Percentiles rank a stretch among this genome's conserved stretches.
Evolutionary conservation across 2,113 vertebrate species (phyloP).

Genomic region (Tachysurus fulvidraco): DNA sequence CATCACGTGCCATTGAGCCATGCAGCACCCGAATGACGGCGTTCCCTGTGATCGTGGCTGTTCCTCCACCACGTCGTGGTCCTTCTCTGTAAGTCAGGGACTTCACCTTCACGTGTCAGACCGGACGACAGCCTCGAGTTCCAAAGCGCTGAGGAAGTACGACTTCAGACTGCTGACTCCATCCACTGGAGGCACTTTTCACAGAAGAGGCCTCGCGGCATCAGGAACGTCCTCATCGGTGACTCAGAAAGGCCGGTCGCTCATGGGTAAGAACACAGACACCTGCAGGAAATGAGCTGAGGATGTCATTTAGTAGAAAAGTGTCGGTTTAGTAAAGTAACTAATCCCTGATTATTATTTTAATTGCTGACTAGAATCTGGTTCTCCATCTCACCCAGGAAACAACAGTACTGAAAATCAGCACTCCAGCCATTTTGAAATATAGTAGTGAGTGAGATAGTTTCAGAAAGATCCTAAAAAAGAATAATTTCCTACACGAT

Average conservation of each 20-base stretch:
- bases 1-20: not conserved
- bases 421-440: no score
- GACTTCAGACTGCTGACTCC: slow-evolving; percentile 32
- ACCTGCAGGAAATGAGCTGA: not conserved
- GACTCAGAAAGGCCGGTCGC: not conserved
- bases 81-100: slow-evolving; percentile 5
- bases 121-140: slow-evolving; percentile 9
- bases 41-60: not conserved
- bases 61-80: slow-evolving; percentile 21
- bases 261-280: slow-evolving; percentile 35
- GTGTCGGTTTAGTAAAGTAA: not conserved
- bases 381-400: not conserved
- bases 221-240: slow-evolving; percentile 7
- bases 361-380: not conserved
- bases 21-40: not conserved
- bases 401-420: no score
- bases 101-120: slow-evolving; percentile 37
- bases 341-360: not conserved
- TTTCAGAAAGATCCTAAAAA: no score
- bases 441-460: no score
- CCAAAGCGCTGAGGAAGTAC: slow-evolving; percentile 7
- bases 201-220: not conserved
- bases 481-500: no score
- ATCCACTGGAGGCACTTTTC: slow-evolving; percentile 7
- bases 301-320: not conserved